These are phyloP conservation scores for Mermis nigrescens DNA, from an alignment of 2,888 invertebrate genomes.

Conservation along the genomic window DNA sequence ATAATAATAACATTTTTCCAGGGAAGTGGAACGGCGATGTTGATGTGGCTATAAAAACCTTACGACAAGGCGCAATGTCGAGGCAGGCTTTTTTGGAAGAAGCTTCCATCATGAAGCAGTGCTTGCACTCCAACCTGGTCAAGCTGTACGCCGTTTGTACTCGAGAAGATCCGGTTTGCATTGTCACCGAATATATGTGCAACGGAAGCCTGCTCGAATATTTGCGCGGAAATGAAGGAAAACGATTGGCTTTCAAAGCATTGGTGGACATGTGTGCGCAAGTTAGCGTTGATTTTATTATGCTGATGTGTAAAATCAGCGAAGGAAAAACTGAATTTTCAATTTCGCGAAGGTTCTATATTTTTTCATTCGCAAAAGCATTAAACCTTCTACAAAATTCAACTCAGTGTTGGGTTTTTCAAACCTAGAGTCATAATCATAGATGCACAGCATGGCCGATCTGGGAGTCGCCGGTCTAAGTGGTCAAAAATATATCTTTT, in stretches of 20 bases:
- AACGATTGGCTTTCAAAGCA: slow-evolving; percentile 66
- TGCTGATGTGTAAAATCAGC: too few species aligned
- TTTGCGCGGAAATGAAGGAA: slow-evolving; percentile 60
- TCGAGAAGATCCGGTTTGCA: slow-evolving; percentile 76
- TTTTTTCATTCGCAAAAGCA: too few species aligned
- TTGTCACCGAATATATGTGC: slow-evolving; percentile 77
- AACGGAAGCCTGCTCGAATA: slow-evolving; percentile 83
- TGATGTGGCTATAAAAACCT: slow-evolving; percentile 90
- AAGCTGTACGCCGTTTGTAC: slow-evolving; percentile 83
- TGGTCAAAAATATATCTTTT: too few species aligned
- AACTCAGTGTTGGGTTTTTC: too few species aligned
- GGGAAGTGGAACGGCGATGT: slow-evolving; percentile 76
- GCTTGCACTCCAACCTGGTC: slow-evolving; percentile 83
- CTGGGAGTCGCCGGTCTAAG: too few species aligned
- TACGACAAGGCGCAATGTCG: slow-evolving; percentile 89
- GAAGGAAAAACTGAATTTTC: too few species aligned
- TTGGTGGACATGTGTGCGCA: slow-evolving; percentile 88
- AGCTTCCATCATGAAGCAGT: slow-evolving; percentile 95
- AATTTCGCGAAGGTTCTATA: too few species aligned
- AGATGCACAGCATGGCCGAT: too few species aligned
- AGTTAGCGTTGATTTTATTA: too few species aligned
- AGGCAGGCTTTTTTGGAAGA: slow-evolving; percentile 89
- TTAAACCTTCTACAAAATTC: too few species aligned
- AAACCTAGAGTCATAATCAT: too few species aligned
- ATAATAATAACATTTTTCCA: too few species aligned